Evolutionary conservation across 2,888 invertebrate species (phyloP).

Genomic region (Andricus quercusramuli): DNA sequence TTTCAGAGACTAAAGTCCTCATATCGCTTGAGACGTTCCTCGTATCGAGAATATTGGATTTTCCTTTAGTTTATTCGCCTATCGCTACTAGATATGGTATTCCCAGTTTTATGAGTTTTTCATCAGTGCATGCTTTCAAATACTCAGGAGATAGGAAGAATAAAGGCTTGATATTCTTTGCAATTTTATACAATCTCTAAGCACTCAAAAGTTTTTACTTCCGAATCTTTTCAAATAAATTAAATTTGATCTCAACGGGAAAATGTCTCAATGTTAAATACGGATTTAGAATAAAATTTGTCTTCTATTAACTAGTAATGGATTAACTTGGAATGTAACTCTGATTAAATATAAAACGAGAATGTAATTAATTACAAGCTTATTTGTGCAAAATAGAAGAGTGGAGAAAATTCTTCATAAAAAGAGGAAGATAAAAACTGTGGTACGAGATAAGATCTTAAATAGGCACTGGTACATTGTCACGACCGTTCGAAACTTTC

Average conservation of each 20-base stretch:
- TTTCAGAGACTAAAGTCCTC: background rate
- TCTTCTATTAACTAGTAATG: background rate
- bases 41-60: background rate
- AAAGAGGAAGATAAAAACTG: background rate
- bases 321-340: background rate
- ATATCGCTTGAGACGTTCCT: background rate
- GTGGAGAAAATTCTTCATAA: background rate
- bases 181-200: too few species aligned
- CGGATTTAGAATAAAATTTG: background rate
- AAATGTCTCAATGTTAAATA: too few species aligned
- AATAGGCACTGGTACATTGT: background rate
- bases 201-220: too few species aligned
- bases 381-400: background rate
- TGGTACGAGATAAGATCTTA: background rate
- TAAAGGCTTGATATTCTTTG: background rate
- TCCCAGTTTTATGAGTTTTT: background rate
- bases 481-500: conserved; percentile 5
- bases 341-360: background rate
- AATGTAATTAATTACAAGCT: background rate
- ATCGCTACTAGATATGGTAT: background rate
- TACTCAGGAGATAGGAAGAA: background rate
- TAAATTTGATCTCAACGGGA: too few species aligned
- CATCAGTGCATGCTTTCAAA: background rate
- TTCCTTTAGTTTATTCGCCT: background rate
- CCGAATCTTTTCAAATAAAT: too few species aligned